Base-by-base conservation (phyloP, 2,888 invertebrate genomes). In the Anthrax anthrax region DNA sequence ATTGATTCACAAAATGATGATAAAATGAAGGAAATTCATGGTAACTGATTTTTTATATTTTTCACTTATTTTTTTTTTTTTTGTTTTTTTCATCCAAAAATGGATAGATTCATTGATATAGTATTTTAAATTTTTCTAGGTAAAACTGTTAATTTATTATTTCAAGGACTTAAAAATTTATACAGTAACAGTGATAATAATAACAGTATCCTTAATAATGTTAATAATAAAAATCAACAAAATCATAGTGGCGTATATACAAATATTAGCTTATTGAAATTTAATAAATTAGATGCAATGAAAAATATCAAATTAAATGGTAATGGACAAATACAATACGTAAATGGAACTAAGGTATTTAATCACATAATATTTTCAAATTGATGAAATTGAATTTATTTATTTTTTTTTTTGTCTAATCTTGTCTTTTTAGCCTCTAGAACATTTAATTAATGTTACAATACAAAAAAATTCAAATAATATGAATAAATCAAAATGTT, bases 11-110 rank as follows among this genome's bases (percentile, higher is more conserved):
- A 47, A 2, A 47, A 47, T 27, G 48, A 51, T 13, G 50, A 54
- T 3, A 52, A 52, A 48, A 52, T 55, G 50, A 51, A 51, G 13
- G 44, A 50, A 42, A 54, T 55, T 34, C 52, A 54, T 37, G 48
- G 55, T 54, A 27, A 55, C 10, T n/a, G n/a, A 37, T 16, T 16
- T n/a, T 36, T 37, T 12, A 14, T 16, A 5, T 5, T n/a, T n/a
- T n/a, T n/a, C n/a, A n/a, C n/a, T n/a, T 23, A 8, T 23, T 23
- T 23, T 23, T 4, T 23, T 23, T 8, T 23, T 23, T 6, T 23
- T 23, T 23, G 23, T 23, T n/a, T n/a, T 13, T 32, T 39, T 16
- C 4, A 37, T 14, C 2, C 36, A 13, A 16, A 13, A 37, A 37
- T 36, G 14, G 16, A 12, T 6, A n/a, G 14, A 13, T 16, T 37